These are phyloP conservation scores for Cygnus buccinator DNA, from an alignment of 2,113 vertebrate species.

Conservation along the genomic window DNA sequence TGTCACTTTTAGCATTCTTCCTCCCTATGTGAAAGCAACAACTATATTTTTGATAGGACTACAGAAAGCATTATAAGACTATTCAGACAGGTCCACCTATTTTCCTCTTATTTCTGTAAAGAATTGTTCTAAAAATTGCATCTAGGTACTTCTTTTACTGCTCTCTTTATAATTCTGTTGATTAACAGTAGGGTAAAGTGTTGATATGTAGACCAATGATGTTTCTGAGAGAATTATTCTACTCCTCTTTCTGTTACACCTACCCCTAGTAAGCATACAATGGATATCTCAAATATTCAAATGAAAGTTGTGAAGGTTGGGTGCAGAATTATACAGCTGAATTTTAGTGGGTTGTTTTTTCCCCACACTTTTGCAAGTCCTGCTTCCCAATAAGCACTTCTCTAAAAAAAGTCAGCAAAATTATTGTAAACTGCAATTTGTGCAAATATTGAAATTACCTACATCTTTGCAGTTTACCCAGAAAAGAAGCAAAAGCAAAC, in stretches of 20 bases:
- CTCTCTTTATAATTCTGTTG: not conserved
- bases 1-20: not conserved
- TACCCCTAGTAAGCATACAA: not conserved
- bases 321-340: not conserved
- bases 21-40: not conserved
- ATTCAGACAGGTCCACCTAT: not conserved
- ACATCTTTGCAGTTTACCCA: not conserved
- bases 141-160: not conserved
- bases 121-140: not conserved
- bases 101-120: not conserved
- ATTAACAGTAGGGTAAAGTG: not conserved
- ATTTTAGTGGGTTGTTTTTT: not conserved
- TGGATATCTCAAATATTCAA: not conserved
- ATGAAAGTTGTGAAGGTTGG: not conserved
- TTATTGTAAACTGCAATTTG: not conserved
- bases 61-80: not conserved
- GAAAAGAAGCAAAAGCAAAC: not conserved
- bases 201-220: not conserved
- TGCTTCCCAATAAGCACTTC: not conserved
- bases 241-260: not conserved
- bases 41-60: not conserved
- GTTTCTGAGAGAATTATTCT: not conserved
- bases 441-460: not conserved
- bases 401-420: not conserved
- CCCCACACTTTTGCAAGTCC: not conserved